phyloP scores from a whole-genome alignment of 1,140 invertebrate genomes.

The Polypedilum vanderplanki region DNA sequence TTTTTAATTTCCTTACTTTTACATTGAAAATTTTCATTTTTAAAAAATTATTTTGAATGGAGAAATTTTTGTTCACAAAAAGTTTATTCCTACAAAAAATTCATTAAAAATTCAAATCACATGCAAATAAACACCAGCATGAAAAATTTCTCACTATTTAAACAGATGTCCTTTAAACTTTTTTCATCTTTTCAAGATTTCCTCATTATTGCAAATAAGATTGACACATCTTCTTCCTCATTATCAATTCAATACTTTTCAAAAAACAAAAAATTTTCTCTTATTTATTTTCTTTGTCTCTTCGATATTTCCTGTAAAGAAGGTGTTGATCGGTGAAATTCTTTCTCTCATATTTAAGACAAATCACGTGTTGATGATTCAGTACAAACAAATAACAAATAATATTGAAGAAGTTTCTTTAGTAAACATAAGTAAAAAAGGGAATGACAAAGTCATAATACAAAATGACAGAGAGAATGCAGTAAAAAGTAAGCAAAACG shows the following conservation, averaged over 20 bases:
- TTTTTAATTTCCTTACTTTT: too few relatives aligned
- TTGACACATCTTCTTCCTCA: neutral
- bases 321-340: conserved; percentile 3
- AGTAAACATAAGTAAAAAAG: too few relatives aligned
- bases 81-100: too few relatives aligned
- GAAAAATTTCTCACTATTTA: neutral
- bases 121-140: too few relatives aligned
- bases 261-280: neutral
- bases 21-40: too few relatives aligned
- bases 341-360: neutral
- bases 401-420: too few relatives aligned
- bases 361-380: neutral
- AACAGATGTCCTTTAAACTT: neutral
- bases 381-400: neutral
- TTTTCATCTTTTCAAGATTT: neutral
- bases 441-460: too few relatives aligned
- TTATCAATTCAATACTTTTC: neutral
- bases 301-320: conserved; percentile 11
- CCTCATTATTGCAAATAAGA: neutral
- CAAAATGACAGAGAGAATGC: too few relatives aligned
- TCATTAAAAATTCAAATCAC: too few relatives aligned
- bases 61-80: too few relatives aligned
- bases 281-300: neutral
- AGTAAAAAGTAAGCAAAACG: too few relatives aligned
- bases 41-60: too few relatives aligned